Percentiles rank a stretch among this genome's conserved stretches.
phyloP scores from a whole-genome alignment of 2,888 invertebrate species.

The Clitarchus hookeri region DNA sequence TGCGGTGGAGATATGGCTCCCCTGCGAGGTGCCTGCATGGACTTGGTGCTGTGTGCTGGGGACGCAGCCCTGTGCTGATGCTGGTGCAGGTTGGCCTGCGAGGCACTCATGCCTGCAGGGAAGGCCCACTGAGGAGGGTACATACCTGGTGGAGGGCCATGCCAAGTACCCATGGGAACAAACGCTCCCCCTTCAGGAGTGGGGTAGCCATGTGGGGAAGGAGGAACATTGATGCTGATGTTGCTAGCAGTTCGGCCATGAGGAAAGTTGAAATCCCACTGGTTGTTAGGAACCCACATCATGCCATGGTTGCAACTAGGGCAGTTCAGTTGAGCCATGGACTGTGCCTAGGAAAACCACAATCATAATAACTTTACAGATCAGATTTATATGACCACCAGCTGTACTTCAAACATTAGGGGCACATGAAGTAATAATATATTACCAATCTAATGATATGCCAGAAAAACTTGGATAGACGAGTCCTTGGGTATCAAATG shows the following conservation, averaged over 20 bases:
- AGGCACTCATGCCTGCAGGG: conserved; percentile 49
- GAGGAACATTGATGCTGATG: conserved; percentile 59
- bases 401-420: conserved; percentile 19
- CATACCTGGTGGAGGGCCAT: conserved; percentile 44
- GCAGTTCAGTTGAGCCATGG: conserved; percentile 70
- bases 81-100: conserved; percentile 30
- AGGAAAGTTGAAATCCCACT: conserved; percentile 47
- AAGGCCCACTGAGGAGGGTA: conserved; percentile 50
- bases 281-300: conserved; percentile 43
- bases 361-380: conserved; percentile 25
- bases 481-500: too few species aligned
- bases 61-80: conserved; percentile 35
- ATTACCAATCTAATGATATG: too few species aligned
- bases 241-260: conserved; percentile 57
- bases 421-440: too few species aligned
- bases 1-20: conserved; percentile 33
- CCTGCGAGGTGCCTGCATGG: conserved; percentile 47
- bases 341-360: conserved; percentile 65
- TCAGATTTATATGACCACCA: conserved; percentile 25
- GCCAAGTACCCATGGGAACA: conserved; percentile 54
- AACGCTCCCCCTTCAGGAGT: conserved; percentile 51
- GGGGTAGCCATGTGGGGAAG: conserved; percentile 28
- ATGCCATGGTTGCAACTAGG: conserved; percentile 56
- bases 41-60: conserved; percentile 45
- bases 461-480: too few species aligned